Conservation (phyloP, 2,888 invertebrate species). For the Platycheirus albimanus region DNA sequence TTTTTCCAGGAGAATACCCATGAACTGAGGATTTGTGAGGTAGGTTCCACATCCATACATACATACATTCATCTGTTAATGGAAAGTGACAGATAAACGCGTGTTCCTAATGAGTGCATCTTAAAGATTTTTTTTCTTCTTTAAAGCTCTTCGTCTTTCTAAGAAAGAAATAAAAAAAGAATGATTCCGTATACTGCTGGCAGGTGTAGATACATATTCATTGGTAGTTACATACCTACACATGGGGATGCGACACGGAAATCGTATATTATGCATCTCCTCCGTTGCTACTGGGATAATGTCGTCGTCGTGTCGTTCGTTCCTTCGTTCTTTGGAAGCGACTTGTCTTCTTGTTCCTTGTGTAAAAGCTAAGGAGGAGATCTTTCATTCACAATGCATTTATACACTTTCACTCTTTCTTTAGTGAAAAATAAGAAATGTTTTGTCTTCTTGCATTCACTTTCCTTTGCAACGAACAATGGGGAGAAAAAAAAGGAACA, state of each 20-base stretch:
- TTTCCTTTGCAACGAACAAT: slow-evolving; percentile 4
- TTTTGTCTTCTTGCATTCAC: neutral
- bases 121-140: slow-evolving; percentile 9
- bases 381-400: slow-evolving; percentile 43
- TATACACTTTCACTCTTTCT: slow-evolving; percentile 56
- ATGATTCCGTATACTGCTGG: neutral
- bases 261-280: slow-evolving; percentile 2
- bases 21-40: neutral
- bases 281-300: neutral
- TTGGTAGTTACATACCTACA: neutral
- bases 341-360: neutral
- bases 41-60: neutral
- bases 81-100: slow-evolving; percentile 58
- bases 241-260: neutral
- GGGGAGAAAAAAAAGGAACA: neutral
- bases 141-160: neutral
- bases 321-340: neutral
- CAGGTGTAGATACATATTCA: neutral
- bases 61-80: slow-evolving; percentile 33
- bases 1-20: neutral
- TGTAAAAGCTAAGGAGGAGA: slow-evolving; percentile 4
- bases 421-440: neutral
- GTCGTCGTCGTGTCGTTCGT: neutral
- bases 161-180: neutral
- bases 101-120: slow-evolving; percentile 55